These are phyloP conservation scores for Sphaerophoria taeniata DNA, from an alignment of 2,888 invertebrate species.

Conservation along the genomic window DNA sequence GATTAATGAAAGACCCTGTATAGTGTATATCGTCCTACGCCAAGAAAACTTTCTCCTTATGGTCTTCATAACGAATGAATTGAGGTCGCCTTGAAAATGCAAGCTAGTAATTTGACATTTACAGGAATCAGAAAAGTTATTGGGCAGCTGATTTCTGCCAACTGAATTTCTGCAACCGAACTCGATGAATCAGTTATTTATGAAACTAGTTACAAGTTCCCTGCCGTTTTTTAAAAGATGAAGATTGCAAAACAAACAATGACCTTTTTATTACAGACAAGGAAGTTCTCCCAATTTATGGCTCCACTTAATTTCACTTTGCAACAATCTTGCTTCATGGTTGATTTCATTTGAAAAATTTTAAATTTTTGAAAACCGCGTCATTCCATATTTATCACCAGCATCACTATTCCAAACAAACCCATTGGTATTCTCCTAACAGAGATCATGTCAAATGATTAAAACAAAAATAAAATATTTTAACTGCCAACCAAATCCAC, in stretches of 20 bases:
- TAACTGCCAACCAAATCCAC: slow-evolving; percentile 71
- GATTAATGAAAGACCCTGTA: too few relatives aligned
- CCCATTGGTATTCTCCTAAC: slow-evolving; percentile 41
- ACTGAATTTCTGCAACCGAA: too few relatives aligned
- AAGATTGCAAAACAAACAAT: slow-evolving; percentile 51
- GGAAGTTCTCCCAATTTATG: slow-evolving; percentile 55
- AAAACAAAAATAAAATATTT: slow-evolving; percentile 74
- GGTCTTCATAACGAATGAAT: too few relatives aligned
- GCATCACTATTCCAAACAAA: slow-evolving; percentile 10
- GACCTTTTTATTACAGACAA: slow-evolving; percentile 43
- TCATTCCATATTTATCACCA: slow-evolving; percentile 46
- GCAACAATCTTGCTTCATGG: slow-evolving; percentile 81
- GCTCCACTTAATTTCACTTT: slow-evolving; percentile 49
- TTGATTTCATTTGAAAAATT: slow-evolving; percentile 80
- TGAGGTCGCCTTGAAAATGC: too few relatives aligned
- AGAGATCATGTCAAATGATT: slow-evolving; percentile 70
- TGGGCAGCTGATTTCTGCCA: too few relatives aligned
- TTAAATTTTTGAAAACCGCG: slow-evolving; percentile 47
- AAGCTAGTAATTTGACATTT: too few relatives aligned
- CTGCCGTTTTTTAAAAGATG: neutral
- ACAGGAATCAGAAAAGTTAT: too few relatives aligned
- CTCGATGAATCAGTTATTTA: too few relatives aligned
- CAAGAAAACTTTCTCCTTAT: too few relatives aligned
- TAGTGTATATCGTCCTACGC: too few relatives aligned
- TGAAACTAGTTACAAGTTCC: too few relatives aligned